Base-by-base conservation (phyloP, 2,888 invertebrate species). In the Cantharis lateralis region DNA sequence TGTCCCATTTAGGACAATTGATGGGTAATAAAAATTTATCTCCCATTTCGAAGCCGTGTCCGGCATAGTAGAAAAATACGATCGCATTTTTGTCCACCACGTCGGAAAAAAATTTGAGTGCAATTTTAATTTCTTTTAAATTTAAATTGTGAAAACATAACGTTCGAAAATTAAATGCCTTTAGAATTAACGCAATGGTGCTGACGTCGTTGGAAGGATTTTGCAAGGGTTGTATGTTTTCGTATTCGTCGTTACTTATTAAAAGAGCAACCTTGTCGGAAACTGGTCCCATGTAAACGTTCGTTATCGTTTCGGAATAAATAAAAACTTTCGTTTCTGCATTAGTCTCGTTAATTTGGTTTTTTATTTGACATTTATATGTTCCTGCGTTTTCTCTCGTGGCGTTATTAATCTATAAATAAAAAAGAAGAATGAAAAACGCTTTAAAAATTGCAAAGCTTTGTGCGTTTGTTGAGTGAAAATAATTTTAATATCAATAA, bases 21-120 rank as follows among this genome's bases (percentile, higher is more conserved):
- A 88, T 85, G 3, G 90, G 88, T 3, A 91, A 84, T 86, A 91
- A 88, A 80, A 89, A 91, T 83, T 89, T 90, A 15, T 89, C 89
- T 71, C 89, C 89, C 4, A 90, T 80, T 80, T 90, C 89, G 82
- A 90, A 91, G 9, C 91, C 91, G 82, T 91, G 91, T 2, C 91
- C 91, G 15, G 89, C 91, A 78, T 90, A 91, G 82, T 90, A 91
- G 76, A 91, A 87, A 48, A 91, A 87, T 80, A 89, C 91, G 90
- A 87, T 73, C 86, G 88, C 80, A 62, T 81, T 82, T 61, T 80
- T 68, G 62, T 79, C 78, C 15, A 84, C 71, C n/a, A 83, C 75
- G 68, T 82, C 68, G 64, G 82, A 83, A 77, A 85, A 84, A 71
- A 78, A 72, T 13, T 82, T 48, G 4, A 85, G 70, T 26, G 83